phyloP scores from a whole-genome alignment of 2,888 invertebrate genomes.

The Tipula vernalis region DNA sequence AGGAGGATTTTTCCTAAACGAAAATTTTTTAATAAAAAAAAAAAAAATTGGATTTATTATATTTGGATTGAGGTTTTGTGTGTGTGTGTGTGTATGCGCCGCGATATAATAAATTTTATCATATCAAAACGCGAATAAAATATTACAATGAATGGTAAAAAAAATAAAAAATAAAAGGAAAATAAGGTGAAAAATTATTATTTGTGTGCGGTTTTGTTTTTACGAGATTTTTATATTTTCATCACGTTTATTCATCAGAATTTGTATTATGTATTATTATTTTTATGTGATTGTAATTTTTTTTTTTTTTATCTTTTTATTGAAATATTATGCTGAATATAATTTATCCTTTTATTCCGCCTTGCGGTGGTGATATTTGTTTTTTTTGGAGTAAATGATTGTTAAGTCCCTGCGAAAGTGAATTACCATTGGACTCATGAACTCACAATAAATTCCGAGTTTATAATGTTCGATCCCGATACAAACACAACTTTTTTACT shows the following conservation, averaged over 20 bases:
- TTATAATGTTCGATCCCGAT: too few relatives aligned
- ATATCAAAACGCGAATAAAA: conserved; percentile 4
- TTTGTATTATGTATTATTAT: not conserved
- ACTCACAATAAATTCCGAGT: not conserved
- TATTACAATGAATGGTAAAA: not conserved
- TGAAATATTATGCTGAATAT: not conserved
- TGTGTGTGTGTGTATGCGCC: not conserved
- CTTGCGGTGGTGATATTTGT: not conserved
- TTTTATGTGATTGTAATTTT: not conserved
- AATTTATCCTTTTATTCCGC: not conserved
- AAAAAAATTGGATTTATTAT: not conserved
- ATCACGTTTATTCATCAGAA: not conserved
- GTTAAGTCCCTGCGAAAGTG: not conserved
- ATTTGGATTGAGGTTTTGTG: not conserved
- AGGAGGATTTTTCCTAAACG: not conserved
- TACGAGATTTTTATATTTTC: not conserved
- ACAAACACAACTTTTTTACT: too few relatives aligned
- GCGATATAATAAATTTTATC: conserved; percentile 4
- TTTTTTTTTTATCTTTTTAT: not conserved
- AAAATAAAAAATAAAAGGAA: not conserved
- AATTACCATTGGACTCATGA: not conserved
- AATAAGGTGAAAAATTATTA: conserved; percentile 4
- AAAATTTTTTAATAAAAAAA: not conserved
- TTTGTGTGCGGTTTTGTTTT: not conserved
- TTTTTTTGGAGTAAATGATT: not conserved